phyloP scores from a whole-genome alignment of 2,113 vertebrate species.

The Mungos mungo region DNA sequence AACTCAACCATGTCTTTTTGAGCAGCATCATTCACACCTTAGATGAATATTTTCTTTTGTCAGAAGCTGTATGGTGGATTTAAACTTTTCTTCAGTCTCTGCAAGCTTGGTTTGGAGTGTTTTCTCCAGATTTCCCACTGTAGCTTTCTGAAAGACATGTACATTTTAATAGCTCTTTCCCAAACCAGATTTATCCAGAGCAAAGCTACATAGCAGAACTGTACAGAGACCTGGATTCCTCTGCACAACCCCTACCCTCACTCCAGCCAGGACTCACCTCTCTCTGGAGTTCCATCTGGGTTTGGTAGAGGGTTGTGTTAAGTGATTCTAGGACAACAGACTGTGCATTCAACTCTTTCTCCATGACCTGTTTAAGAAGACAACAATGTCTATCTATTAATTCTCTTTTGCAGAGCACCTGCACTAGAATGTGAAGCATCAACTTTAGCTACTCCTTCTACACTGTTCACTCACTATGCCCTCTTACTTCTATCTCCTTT shows the following conservation, averaged over 20 bases:
- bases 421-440: neutral
- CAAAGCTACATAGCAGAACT: neutral
- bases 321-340: conserved; percentile 73
- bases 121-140: conserved; percentile 68
- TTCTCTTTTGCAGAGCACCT: neutral
- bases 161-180: neutral
- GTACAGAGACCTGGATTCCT: neutral
- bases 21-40: conserved; percentile 58
- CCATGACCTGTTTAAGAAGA: conserved; percentile 67
- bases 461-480: neutral
- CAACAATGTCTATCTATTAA: neutral
- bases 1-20: neutral
- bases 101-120: conserved; percentile 57
- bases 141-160: conserved; percentile 77
- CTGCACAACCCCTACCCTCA: neutral
- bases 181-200: neutral
- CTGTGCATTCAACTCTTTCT: conserved; percentile 76
- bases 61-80: conserved; percentile 56
- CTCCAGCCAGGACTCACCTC: conserved; percentile 66
- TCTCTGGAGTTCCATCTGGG: conserved; percentile 73
- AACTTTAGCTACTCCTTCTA: neutral
- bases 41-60: conserved; percentile 76
- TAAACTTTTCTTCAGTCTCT: conserved; percentile 75
- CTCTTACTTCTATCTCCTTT: neutral
- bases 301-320: conserved; percentile 69